Conservation (phyloP, 1,140 invertebrate species). For the Sycophaga agraensis region DNA sequence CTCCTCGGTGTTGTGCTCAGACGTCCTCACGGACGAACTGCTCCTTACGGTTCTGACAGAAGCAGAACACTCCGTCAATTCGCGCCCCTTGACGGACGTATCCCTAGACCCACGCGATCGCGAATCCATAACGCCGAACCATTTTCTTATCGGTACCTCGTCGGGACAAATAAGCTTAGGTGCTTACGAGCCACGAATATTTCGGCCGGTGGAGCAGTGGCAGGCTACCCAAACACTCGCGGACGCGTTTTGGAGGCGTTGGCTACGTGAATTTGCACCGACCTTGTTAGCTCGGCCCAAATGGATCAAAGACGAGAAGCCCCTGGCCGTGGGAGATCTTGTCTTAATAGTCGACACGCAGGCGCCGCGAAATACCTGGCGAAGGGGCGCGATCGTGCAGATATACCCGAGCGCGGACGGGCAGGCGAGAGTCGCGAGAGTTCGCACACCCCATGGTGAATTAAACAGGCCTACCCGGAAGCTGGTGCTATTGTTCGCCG, state of each 20-base stretch:
- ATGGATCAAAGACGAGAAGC: background rate
- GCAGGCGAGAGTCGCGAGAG: background rate
- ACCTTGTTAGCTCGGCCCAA: background rate
- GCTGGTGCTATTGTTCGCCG: background rate
- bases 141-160: conserved; percentile 37
- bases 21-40: no score
- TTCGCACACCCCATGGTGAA: background rate
- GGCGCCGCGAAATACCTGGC: background rate
- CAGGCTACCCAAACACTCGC: background rate
- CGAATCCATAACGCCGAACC: conserved; percentile 34
- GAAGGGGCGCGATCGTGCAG: background rate
- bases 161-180: background rate
- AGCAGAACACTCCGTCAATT: background rate
- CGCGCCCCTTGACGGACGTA: conserved; percentile 2
- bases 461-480: background rate
- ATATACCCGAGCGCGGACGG: background rate
- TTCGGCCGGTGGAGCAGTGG: background rate
- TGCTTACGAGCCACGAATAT: no score
- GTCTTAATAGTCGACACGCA: background rate
- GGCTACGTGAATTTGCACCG: conserved; percentile 17
- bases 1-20: background rate
- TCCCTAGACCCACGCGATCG: conserved; percentile 27
- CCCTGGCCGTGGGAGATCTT: background rate
- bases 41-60: no score
- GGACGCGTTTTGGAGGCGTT: background rate